Evolutionary conservation across 2,113 vertebrate species (phyloP), one percentile per base, ranked within the genome.

Genomic region (Orthochromis malagaraziensis): DNA sequence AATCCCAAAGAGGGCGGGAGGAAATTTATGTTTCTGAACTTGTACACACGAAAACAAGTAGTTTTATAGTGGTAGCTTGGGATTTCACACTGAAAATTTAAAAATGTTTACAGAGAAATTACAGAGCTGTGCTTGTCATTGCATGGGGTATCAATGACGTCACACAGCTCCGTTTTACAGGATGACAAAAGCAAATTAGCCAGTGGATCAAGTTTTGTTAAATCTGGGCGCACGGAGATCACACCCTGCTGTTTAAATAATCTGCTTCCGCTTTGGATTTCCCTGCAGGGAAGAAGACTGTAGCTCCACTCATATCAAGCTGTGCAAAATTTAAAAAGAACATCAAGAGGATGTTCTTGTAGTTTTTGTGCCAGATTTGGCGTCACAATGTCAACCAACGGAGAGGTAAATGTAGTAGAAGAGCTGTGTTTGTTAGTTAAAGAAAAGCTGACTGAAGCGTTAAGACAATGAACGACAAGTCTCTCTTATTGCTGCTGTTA

Each of bases 1-100:
- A 97, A 97, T 97, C 95, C 95, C 84, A 87, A 75, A 65, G 60
- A 65, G 60, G 60, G 60, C 21, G 60, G 1, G 60, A 65, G 33
- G 60, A 38, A 38, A 38, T 65, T 13, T 13, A 65, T 21, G 60
- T 65, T 65, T 65, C 3, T 65, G 33, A 38, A 65, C 60, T 13
- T 85, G 40, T 26, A 38, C 54, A 84, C 68, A 80, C 26, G 70
- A 68, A 29, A 38, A 10, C 40, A 12, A 17, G 11, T 8, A 5
- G 42, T 24, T 35, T 53, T 65, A 26, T 40, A 3, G 19, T 10
- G n/a, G 26, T 84, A 19, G 26, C 17, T 4, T 68, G 19, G n/a
- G 10, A 47, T 10, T 31, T 42, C 79, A 19, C 6, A 3, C 65
- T 13, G n/a, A 81, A 58, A 53, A 88, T 83, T 79, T n/a, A 38